Percentiles rank a stretch among this genome's conserved stretches.
phyloP scores from a whole-genome alignment of 2,888 invertebrate genomes.

The Scaptomyza cyrtandrae region DNA sequence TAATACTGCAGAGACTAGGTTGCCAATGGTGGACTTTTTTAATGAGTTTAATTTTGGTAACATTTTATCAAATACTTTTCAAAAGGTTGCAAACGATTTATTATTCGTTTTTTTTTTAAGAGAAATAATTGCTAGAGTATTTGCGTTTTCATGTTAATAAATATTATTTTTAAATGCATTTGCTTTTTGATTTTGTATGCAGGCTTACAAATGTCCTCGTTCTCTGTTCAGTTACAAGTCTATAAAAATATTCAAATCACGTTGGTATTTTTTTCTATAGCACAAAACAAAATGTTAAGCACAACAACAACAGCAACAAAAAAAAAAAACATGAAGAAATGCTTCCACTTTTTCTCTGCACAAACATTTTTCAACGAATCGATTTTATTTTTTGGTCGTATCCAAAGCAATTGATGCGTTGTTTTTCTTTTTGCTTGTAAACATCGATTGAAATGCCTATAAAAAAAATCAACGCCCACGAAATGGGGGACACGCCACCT shows the following conservation, averaged over 20 bases:
- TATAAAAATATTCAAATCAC: conserved; percentile 75
- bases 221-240: conserved; percentile 46
- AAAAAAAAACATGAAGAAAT: conserved; percentile 5
- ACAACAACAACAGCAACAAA: background rate
- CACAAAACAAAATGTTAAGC: conserved; percentile 1
- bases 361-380: conserved; percentile 47
- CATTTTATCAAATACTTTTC: background rate
- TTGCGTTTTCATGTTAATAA: background rate
- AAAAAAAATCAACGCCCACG: conserved; percentile 14
- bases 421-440: conserved; percentile 38
- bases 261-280: conserved; percentile 44
- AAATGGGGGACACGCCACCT: conserved; percentile 35
- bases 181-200: conserved; percentile 8
- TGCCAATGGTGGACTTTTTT: background rate
- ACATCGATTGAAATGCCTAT: conserved; percentile 26
- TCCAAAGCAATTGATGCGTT: conserved; percentile 48
- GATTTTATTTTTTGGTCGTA: conserved; percentile 58
- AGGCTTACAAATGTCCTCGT: background rate
- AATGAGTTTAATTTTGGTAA: background rate
- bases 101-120: background rate
- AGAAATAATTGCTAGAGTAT: conserved; percentile 1
- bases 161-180: background rate
- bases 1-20: background rate
- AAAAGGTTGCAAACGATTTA: background rate
- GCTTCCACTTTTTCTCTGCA: conserved; percentile 21